These are phyloP conservation scores for Heliothis virescens DNA, from an alignment of 1,140 invertebrate species.

Conservation along the genomic window DNA sequence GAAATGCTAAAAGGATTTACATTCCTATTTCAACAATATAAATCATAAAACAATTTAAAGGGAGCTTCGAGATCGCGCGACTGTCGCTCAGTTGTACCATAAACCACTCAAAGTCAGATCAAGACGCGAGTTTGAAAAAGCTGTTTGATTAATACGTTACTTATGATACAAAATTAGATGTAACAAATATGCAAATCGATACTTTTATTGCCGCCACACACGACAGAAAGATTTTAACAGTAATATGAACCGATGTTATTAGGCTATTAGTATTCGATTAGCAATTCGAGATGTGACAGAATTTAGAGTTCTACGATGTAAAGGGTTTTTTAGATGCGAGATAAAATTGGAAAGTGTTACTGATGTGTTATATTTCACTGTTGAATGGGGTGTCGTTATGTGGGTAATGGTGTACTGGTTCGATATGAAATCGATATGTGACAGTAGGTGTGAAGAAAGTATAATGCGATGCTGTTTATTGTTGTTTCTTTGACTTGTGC, in stretches of 20 bases:
- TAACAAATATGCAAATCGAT: constrained; percentile 76
- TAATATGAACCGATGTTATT: constrained; percentile 65
- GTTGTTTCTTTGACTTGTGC: constrained; percentile 11
- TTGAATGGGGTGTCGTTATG: constrained; percentile 61
- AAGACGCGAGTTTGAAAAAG: constrained; percentile 72
- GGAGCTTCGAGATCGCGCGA: constrained; percentile 8
- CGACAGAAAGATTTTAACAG: constrained; percentile 70
- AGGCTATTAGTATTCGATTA: constrained; percentile 73
- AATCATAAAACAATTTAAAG: constrained; percentile 52
- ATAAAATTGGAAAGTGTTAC: constrained; percentile 61
- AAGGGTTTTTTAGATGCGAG: constrained; percentile 54
- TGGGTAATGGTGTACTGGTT: constrained; percentile 55
- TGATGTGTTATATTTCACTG: constrained; percentile 61
- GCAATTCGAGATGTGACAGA: constrained; percentile 71
- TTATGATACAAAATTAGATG: constrained; percentile 74
- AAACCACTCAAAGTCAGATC: constrained; percentile 55
- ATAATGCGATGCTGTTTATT: constrained; percentile 18
- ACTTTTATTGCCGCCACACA: constrained; percentile 75
- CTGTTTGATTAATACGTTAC: constrained; percentile 79
- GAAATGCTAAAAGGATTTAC: constrained; percentile 23
- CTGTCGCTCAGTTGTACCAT: constrained; percentile 27
- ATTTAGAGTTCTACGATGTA: constrained; percentile 59
- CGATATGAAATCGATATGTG: constrained; percentile 52
- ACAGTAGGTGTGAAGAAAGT: constrained; percentile 56
- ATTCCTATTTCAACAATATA: constrained; percentile 17